phyloP scores from a whole-genome alignment of 2,113 vertebrate genomes.

The Cyrtonyx montezumae region DNA sequence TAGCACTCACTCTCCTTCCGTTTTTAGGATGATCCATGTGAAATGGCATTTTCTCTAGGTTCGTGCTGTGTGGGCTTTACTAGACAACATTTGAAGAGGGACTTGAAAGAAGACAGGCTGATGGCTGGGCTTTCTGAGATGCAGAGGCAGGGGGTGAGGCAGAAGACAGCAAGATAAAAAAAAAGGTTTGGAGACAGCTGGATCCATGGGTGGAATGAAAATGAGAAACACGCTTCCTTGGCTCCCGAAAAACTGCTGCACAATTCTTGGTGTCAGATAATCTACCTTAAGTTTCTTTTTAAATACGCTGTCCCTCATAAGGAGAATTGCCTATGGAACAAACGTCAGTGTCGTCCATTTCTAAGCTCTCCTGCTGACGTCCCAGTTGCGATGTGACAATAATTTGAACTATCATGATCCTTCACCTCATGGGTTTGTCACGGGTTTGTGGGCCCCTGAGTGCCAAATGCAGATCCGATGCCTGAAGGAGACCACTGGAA shows the following conservation, averaged over 20 bases:
- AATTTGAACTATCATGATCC: accelerated
- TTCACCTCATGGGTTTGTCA: not conserved
- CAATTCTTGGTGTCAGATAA: not conserved
- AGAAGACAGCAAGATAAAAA: not conserved
- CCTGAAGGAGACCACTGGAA: accelerated
- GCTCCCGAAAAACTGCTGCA: not conserved
- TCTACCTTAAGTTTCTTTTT: not conserved
- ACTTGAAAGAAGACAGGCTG: not conserved
- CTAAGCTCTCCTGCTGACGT: not conserved
- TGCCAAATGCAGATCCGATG: accelerated
- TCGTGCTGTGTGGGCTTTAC: not conserved
- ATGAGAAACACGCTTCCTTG: not conserved
- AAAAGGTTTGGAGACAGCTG: not conserved
- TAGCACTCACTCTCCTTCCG: not conserved
- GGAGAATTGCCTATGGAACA: not conserved
- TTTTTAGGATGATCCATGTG: accelerated
- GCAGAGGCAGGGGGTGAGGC: not conserved
- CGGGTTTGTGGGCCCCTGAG: not conserved
- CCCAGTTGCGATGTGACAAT: not conserved
- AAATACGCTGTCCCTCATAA: not conserved
- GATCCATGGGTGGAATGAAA: not conserved
- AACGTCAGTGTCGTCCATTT: accelerated
- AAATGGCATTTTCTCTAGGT: not conserved
- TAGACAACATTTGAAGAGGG: not conserved
- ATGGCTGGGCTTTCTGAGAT: not conserved